Evolutionary conservation across 2,888 invertebrate species (phyloP).

Genomic region (Tetrapedia diversipes): DNA sequence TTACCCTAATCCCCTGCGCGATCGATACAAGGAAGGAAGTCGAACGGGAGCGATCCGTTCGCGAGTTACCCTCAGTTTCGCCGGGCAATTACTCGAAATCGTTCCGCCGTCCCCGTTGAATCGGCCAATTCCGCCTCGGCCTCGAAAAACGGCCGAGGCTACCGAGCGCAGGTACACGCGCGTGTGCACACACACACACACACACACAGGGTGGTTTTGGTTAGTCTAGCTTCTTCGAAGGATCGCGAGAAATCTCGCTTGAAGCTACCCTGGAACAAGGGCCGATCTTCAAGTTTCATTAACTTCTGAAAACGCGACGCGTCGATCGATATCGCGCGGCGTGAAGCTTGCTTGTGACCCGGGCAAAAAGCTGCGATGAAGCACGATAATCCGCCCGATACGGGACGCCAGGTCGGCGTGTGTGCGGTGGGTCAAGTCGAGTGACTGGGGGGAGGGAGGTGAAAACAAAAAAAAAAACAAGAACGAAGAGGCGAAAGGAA

Average conservation of each 20-base stretch:
- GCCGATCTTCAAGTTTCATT: slow-evolving; percentile 39
- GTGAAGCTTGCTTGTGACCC: slow-evolving; percentile 48
- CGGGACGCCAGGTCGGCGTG: not conserved
- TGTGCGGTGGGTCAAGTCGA: not conserved
- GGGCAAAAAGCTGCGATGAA: slow-evolving; percentile 59
- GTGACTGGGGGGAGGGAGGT: not conserved
- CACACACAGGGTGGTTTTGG: no score
- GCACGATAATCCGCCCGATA: slow-evolving; percentile 49
- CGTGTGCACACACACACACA: no score
- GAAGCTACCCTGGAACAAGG: not conserved
- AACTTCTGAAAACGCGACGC: slow-evolving; percentile 52
- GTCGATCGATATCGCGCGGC: slow-evolving; percentile 45
- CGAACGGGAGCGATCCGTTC: not conserved
- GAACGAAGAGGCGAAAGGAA: no score
- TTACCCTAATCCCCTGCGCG: slow-evolving; percentile 11
- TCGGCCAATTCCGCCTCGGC: slow-evolving; percentile 1
- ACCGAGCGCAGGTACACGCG: no score
- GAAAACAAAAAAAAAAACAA: no score
- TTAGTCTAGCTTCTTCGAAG: no score
- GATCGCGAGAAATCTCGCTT: slow-evolving; percentile 19
- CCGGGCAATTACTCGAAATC: slow-evolving; percentile 27
- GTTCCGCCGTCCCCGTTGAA: not conserved
- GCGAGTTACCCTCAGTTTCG: slow-evolving; percentile 13
- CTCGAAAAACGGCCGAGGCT: not conserved
- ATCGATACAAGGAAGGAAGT: slow-evolving; percentile 11